phyloP scores from a whole-genome alignment of 1,140 invertebrate species.

The Drosophila melanica region DNA sequence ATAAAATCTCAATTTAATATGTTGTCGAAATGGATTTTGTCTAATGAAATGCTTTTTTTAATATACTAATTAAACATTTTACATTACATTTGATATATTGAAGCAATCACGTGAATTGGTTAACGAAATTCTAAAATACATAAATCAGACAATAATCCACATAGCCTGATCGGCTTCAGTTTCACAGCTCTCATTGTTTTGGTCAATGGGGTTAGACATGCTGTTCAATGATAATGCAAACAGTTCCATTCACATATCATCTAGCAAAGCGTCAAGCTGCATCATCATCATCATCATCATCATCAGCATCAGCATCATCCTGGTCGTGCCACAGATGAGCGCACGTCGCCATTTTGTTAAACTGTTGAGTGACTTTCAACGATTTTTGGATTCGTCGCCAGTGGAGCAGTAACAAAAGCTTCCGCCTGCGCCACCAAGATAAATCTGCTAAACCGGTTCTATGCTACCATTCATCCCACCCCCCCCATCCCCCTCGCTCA shows the following conservation, averaged over 20 bases:
- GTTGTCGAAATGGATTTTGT: too few relatives aligned
- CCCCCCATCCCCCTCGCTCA: neutral
- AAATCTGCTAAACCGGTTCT: constrained; percentile 53
- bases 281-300: neutral
- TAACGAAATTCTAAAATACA: neutral
- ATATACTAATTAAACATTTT: too few relatives aligned
- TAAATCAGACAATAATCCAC: too few relatives aligned
- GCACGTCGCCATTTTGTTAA: constrained; percentile 54
- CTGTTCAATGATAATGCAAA: neutral
- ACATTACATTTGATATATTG: too few relatives aligned
- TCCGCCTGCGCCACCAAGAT: constrained; percentile 62
- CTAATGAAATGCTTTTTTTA: too few relatives aligned
- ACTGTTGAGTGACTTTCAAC: constrained; percentile 80
- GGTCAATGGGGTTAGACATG: neutral
- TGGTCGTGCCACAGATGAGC: neutral
- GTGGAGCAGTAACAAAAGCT: constrained; percentile 63
- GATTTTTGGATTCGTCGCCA: constrained; percentile 67
- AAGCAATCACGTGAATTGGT: too few relatives aligned
- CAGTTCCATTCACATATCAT: neutral
- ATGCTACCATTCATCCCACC: neutral
- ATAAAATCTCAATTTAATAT: too few relatives aligned
- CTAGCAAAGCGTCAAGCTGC: neutral
- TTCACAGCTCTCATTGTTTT: neutral
- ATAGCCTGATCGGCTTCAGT: neutral
- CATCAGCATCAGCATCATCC: neutral